These are phyloP conservation scores for Hyperoplus immaculatus DNA, from an alignment of 2,797 vertebrate genomes.

Conservation along the genomic window DNA sequence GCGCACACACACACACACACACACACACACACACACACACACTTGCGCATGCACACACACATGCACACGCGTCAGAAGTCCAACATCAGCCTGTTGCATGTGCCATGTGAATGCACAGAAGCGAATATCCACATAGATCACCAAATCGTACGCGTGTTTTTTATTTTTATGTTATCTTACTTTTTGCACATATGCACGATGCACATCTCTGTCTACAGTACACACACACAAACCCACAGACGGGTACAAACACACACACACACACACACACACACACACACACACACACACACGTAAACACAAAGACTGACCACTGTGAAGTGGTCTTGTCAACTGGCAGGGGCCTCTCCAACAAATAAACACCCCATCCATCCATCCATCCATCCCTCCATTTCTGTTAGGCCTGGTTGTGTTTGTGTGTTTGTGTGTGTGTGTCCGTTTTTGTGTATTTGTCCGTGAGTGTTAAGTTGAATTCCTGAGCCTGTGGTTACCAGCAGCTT, in stretches of 20 bases:
- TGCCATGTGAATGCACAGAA: neutral
- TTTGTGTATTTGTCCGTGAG: constrained; percentile 43
- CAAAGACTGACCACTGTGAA: constrained; percentile 55
- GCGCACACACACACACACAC: neutral
- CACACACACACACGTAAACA: constrained; percentile 10
- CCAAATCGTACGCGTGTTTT: neutral
- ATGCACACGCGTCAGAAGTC: neutral
- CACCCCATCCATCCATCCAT: constrained; percentile 72
- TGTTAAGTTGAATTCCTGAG: constrained; percentile 84
- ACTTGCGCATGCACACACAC: neutral
- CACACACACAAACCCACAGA: neutral
- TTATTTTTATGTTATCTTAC: neutral
- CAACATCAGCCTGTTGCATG: neutral
- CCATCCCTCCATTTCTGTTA: constrained; percentile 43
- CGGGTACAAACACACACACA: neutral
- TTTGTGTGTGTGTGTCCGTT: constrained; percentile 15
- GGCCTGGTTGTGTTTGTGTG: constrained; percentile 22
- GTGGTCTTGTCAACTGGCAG: constrained; percentile 66
- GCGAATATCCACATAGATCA: neutral
- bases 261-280: constrained; percentile 7
- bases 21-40: neutral
- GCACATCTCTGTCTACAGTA: neutral
- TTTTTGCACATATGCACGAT: neutral
- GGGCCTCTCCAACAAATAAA: constrained; percentile 79
- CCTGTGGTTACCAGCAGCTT: constrained; percentile 86